A percentile compares a stretch with the other conserved stretches of the same genome.
These are phyloP conservation scores for Dendrophyllia cribrosa DNA, from an alignment of 64 coral and sea anemone genomes.

Conservation along the genomic window DNA sequence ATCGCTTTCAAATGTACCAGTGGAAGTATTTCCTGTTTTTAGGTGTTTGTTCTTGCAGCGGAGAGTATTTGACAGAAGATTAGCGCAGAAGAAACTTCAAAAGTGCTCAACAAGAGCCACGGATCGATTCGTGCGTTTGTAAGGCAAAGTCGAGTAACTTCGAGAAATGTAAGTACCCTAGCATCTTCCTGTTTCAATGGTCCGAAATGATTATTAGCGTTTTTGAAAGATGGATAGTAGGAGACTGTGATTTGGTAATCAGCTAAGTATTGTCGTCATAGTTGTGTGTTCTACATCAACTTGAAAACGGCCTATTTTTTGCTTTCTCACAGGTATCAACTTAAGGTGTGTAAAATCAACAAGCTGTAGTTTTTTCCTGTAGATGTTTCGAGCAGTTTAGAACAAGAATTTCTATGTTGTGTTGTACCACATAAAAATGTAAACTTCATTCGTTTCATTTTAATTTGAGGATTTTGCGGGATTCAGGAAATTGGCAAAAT, in stretches of 20 bases:
- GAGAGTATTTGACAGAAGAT: background rate
- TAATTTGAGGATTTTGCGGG: background rate
- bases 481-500: constrained; percentile 2
- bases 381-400: background rate
- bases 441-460: background rate
- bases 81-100: background rate
- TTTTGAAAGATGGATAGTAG: background rate
- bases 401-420: background rate
- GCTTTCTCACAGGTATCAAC: background rate
- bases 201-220: background rate
- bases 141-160: background rate
- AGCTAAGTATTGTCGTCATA: background rate
- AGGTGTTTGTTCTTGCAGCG: background rate
- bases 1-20: background rate
- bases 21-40: background rate
- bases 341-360: background rate
- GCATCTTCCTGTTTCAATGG: constrained; percentile 1
- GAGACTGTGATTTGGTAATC: background rate
- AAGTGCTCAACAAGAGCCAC: background rate
- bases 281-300: background rate
- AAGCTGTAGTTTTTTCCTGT: background rate
- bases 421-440: background rate
- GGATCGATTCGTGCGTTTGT: background rate
- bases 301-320: background rate
- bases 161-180: background rate